Conservation (phyloP, 2,888 invertebrate genomes). For the Drosophila quasianomalipes region DNA sequence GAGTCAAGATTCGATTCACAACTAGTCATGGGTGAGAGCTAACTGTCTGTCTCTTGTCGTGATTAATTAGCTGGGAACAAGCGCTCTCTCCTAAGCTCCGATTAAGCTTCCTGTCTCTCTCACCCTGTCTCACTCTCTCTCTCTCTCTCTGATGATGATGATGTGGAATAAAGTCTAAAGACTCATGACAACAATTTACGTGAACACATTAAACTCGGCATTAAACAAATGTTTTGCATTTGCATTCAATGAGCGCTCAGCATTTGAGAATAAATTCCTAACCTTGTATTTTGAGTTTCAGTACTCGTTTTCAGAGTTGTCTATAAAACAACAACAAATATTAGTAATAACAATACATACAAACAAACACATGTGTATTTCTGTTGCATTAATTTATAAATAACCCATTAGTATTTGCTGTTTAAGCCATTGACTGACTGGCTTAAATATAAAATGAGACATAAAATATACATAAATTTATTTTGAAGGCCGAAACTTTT, state of each 20-base stretch:
- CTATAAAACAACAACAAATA: constrained; percentile 1
- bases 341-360: neutral
- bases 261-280: constrained; percentile 11
- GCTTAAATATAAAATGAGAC: constrained; percentile 21
- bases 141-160: constrained; percentile 40
- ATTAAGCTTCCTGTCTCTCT: constrained; percentile 1
- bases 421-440: constrained; percentile 25
- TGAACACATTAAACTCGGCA: constrained; percentile 42
- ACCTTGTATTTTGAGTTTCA: constrained; percentile 39
- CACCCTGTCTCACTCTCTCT: constrained; percentile 3
- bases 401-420: constrained; percentile 42
- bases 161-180: constrained; percentile 35
- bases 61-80: constrained; percentile 76
- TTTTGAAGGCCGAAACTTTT: constrained; percentile 14
- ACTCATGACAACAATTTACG: constrained; percentile 45
- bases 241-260: constrained; percentile 47
- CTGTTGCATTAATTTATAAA: constrained; percentile 45
- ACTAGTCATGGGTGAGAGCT: constrained; percentile 49
- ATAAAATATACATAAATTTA: constrained; percentile 6
- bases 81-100: constrained; percentile 22
- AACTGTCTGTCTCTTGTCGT: constrained; percentile 44
- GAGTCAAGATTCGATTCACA: constrained; percentile 10
- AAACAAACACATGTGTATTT: constrained; percentile 1
- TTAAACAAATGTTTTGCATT: constrained; percentile 53
- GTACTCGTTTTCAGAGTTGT: constrained; percentile 18